Base-by-base conservation (phyloP, 2,797 vertebrate genomes). In the Pseudochromis fuscus region DNA sequence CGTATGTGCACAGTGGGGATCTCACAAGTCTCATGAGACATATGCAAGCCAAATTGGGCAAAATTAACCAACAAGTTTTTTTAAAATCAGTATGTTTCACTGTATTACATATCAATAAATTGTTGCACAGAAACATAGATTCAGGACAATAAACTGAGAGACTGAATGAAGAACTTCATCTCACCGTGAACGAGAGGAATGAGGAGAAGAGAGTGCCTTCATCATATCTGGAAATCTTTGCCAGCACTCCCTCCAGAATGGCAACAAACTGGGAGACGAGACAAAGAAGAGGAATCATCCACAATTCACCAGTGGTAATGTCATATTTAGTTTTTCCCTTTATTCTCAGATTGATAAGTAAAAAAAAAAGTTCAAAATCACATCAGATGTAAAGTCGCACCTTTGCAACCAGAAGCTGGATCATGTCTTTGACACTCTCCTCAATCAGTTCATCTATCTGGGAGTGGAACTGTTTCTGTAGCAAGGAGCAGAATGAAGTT, bases 351-450 rank as follows among this genome's bases (percentile, higher is more conserved):
- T n/a, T n/a, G n/a, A n/a, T n/a, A n/a, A n/a, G n/a, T n/a, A n/a
- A n/a, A n/a, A n/a, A n/a, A n/a, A n/a, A n/a, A n/a, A n/a, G n/a
- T n/a, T n/a, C n/a, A n/a, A n/a, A n/a, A n/a, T n/a, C n/a, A n/a
- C n/a, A n/a, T 13, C 33, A 67, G 18, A 15, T 27, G 91, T 93
- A 24, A 4, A 56, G 15, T 23, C 37, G 2, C 27, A 99, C 98
- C 97, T 99, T 99, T 90, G 97, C 97, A 74, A 99, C 97, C 89
- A 99, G 92, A 82, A 97, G 94, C 83, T 96, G 94, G 90, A 99
- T 99, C 98, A 99, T 99, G 94, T 99, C 98, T 93, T 94, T 98
- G 92, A 99, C 97, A 75, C 96, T 98, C 93, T 99, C 97, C 93
- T 99, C 98, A 88, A 99, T 99, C 89, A 99, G 95, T 37, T 98